Evolutionary conservation across 2,797 vertebrate species (phyloP), one percentile per base, ranked within the genome.

Genomic region (Decapterus maruadsi): DNA sequence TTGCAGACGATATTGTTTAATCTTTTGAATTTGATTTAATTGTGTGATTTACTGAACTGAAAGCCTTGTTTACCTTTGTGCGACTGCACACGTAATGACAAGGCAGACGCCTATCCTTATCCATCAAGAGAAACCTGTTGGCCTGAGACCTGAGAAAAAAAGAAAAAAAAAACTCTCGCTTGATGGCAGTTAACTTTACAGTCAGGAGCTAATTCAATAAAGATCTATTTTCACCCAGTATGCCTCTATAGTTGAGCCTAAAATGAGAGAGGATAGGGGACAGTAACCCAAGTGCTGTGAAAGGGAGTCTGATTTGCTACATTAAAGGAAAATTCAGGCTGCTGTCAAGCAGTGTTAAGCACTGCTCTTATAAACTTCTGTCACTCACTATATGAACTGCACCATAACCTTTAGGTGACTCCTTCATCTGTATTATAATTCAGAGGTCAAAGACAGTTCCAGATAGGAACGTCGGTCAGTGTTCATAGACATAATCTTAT

Each of bases 151-250:
- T 81, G 77, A 89, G 78, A 82, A 84, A 89, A 88, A 46, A 68
- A 55, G 77, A 89, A 77, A 82, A 84, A 89, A 88, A 46, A 68
- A 55, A 20, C 65, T 31, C 51, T 50, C 34, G 64, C 43, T 73
- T 72, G 82, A 88, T 81, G 82, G 81, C 78, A 85, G 85, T 81
- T 83, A 88, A 78, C 75, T 80, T 88, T 82, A 83, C 78, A 83
- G 89, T 85, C 68, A 80, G 77, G 68, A 86, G 86, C 81, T 92
- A 92, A 94, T 92, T 92, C 82, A 92, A 93, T 93, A 93, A 91
- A 89, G 88, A 69, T 91, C 74, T 68, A 64, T 86, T 93, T 92
- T 80, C 88, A 83, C 61, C 62, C 22, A 45, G 36, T 66, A 31
- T 2, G 53, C 60, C 70, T 77, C 83, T 68, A 74, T 75, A 79